A percentile compares a stretch with the other conserved stretches of the same genome.
Evolutionary conservation across 1,140 invertebrate species (phyloP).

Genomic region (Ditylenchus dipsaci): DNA sequence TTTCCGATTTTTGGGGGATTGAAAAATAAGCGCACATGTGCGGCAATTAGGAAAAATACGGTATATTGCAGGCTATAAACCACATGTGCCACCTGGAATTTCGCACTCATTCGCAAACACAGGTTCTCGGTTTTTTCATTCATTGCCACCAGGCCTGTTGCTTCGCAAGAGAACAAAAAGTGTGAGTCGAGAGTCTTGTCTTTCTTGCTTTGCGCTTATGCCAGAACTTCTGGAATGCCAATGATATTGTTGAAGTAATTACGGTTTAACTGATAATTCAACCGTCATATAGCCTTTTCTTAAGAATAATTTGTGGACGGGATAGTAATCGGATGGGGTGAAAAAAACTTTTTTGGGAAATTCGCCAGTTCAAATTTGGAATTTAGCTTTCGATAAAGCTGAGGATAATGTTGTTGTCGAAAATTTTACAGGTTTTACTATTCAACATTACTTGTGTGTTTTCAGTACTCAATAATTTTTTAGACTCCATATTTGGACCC

Average conservation of each 20-base stretch:
- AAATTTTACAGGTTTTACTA: conserved; percentile 73
- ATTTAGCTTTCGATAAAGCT: conserved; percentile 81
- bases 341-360: background rate
- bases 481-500: conserved; percentile 89
- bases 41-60: too few species aligned
- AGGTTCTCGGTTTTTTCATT: conserved; percentile 93
- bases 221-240: conserved; percentile 95
- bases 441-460: background rate
- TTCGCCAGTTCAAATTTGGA: too few species aligned
- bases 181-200: conserved; percentile 70
- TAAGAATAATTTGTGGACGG: conserved; percentile 77
- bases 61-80: conserved; percentile 75
- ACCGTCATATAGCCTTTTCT: too few species aligned
- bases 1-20: too few species aligned
- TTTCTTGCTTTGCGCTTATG: conserved; percentile 82
- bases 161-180: conserved; percentile 72
- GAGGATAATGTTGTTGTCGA: conserved; percentile 89
- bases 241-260: conserved; percentile 72
- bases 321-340: conserved; percentile 71
- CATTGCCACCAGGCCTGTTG: conserved; percentile 60
- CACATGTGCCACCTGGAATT: conserved; percentile 90
- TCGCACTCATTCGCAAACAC: conserved; percentile 93
- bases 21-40: too few species aligned
- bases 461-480: conserved; percentile 9
- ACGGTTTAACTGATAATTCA: too few species aligned